phyloP scores from a whole-genome alignment of 2,797 vertebrate genomes.

The Hozukius guyotensis region DNA sequence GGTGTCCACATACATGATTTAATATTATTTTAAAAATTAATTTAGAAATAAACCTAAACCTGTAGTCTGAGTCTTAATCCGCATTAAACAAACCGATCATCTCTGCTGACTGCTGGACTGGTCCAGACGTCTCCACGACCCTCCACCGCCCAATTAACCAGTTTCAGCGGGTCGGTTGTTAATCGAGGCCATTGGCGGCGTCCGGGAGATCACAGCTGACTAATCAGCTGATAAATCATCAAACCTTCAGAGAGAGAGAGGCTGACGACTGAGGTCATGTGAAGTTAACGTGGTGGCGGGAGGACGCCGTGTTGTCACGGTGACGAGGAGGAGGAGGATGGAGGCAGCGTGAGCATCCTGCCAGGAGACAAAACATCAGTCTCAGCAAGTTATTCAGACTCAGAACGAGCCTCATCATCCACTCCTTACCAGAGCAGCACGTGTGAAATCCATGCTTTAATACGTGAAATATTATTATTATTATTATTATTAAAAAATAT shows the following conservation, averaged over 20 bases:
- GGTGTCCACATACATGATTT: neutral
- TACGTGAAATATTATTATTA: neutral
- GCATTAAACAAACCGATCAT: neutral
- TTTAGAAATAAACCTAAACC: neutral
- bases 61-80: neutral
- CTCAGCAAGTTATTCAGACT: neutral
- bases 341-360: neutral
- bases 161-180: constrained; percentile 11
- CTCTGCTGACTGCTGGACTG: neutral
- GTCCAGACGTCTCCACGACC: constrained; percentile 4
- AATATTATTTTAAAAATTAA: too few relatives aligned
- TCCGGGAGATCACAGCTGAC: constrained; percentile 13
- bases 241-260: constrained; percentile 26
- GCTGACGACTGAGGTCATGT: constrained; percentile 20
- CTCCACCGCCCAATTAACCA: constrained; percentile 28
- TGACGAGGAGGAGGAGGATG: neutral
- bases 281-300: constrained; percentile 18
- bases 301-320: neutral
- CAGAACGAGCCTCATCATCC: too few relatives aligned
- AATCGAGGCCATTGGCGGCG: neutral
- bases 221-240: constrained; percentile 46
- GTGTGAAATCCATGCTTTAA: neutral
- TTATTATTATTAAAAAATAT: neutral
- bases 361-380: constrained; percentile 1
- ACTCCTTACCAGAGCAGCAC: neutral